Conservation (phyloP, 2,888 invertebrate species). For the Cantharis nigra region DNA sequence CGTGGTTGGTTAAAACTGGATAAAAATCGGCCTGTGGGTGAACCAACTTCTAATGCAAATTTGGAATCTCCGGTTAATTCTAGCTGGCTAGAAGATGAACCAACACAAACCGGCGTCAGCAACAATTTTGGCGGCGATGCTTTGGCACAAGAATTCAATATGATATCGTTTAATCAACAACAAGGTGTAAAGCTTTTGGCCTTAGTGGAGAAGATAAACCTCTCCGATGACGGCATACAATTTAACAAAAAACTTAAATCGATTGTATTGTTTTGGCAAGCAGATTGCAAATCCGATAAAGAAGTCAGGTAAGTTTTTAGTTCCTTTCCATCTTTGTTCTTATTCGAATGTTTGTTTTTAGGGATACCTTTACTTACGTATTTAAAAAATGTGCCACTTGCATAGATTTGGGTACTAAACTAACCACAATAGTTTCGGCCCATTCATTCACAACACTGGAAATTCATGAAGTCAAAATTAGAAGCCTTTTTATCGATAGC, state of each 20-base stretch:
- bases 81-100: background rate
- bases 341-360: slow-evolving; percentile 34
- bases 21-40: slow-evolving; percentile 37
- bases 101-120: background rate
- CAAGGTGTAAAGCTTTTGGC: slow-evolving; percentile 41
- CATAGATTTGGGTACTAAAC: slow-evolving; percentile 46
- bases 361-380: slow-evolving; percentile 47
- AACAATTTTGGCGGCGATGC: background rate
- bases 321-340: background rate
- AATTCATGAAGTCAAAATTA: slow-evolving; percentile 36
- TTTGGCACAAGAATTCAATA: background rate
- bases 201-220: slow-evolving; percentile 44
- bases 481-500: slow-evolving; percentile 43
- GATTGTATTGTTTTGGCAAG: slow-evolving; percentile 45
- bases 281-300: slow-evolving; percentile 43
- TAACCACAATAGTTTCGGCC: slow-evolving; percentile 48
- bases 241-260: slow-evolving; percentile 51
- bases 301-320: slow-evolving; percentile 44
- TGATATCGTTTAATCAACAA: background rate
- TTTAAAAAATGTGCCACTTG: slow-evolving; percentile 47
- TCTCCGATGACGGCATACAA: slow-evolving; percentile 51
- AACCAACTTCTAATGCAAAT: slow-evolving; percentile 1
- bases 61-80: background rate
- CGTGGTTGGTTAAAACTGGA: slow-evolving; percentile 46
- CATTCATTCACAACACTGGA: slow-evolving; percentile 42